phyloP scores from a whole-genome alignment of 2,888 invertebrate species.

The Latrodectus elegans region DNA sequence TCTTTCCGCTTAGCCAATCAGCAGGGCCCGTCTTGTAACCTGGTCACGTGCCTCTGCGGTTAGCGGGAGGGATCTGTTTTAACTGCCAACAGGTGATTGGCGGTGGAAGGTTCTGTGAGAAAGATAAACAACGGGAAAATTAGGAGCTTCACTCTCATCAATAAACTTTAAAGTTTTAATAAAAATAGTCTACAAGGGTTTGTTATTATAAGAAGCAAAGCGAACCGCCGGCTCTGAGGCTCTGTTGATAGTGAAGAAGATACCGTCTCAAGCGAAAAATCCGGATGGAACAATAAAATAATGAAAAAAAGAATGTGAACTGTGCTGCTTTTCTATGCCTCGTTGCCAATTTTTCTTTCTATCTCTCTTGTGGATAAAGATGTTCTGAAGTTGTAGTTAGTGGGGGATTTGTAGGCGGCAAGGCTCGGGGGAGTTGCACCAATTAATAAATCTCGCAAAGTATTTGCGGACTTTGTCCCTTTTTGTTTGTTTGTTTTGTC shows the following conservation, averaged over 20 bases:
- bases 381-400: slow-evolving; percentile 38
- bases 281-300: neutral
- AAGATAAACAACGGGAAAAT: slow-evolving; percentile 68
- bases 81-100: slow-evolving; percentile 68
- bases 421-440: slow-evolving; percentile 51
- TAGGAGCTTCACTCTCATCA: slow-evolving; percentile 68
- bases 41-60: slow-evolving; percentile 67
- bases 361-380: slow-evolving; percentile 42
- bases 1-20: slow-evolving; percentile 63
- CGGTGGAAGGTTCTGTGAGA: slow-evolving; percentile 60
- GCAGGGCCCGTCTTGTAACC: slow-evolving; percentile 48
- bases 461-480: slow-evolving; percentile 64
- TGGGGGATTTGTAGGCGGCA: slow-evolving; percentile 37
- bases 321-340: slow-evolving; percentile 9
- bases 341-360: slow-evolving; percentile 22
- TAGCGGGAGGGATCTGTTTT: slow-evolving; percentile 50
- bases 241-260: slow-evolving; percentile 47
- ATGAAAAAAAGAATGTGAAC: slow-evolving; percentile 56
- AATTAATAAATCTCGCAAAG: slow-evolving; percentile 68
- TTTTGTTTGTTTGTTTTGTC: slow-evolving; percentile 37
- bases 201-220: slow-evolving; percentile 57
- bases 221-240: slow-evolving; percentile 24
- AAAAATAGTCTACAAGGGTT: slow-evolving; percentile 65
- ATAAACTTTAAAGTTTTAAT: slow-evolving; percentile 69
- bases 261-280: slow-evolving; percentile 20